Conservation (phyloP, 1,140 invertebrate species). For the Heliconius hewitsoni region DNA sequence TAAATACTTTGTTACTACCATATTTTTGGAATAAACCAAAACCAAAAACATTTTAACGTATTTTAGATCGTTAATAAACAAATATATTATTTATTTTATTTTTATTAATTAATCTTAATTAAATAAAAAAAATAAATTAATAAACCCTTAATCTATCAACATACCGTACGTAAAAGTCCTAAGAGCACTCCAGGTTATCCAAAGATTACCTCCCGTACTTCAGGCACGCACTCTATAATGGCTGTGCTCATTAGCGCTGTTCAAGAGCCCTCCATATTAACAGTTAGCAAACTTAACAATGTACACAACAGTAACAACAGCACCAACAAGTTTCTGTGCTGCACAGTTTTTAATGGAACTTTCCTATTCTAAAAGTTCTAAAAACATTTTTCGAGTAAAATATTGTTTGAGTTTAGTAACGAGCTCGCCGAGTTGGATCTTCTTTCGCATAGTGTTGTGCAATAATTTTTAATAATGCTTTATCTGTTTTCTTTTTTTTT, state of each 20-base stretch:
- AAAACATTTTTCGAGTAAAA: conserved; percentile 36
- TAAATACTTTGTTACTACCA: too few species aligned
- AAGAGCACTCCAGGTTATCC: conserved; percentile 22
- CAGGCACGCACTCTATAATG: conserved; percentile 56
- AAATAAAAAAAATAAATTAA: neutral
- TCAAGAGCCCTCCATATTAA: conserved; percentile 52
- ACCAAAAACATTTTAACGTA: too few species aligned
- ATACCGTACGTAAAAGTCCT: conserved; percentile 14
- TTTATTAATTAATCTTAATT: too few species aligned
- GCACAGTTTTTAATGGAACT: conserved; percentile 51
- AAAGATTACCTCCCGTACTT: conserved; percentile 36
- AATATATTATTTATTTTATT: too few species aligned
- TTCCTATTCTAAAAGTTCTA: conserved; percentile 43
- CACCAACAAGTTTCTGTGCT: conserved; percentile 39
- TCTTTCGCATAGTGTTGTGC: conserved; percentile 18
- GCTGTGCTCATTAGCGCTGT: conserved; percentile 60
- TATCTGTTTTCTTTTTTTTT: conserved; percentile 1
- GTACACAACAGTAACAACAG: conserved; percentile 49
- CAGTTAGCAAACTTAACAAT: conserved; percentile 51
- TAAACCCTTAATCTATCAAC: neutral
- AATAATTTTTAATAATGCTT: conserved; percentile 16
- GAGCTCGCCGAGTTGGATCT: conserved; percentile 25
- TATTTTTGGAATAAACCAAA: too few species aligned
- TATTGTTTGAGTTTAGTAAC: conserved; percentile 38
- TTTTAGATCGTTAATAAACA: too few species aligned